Conservation (phyloP, 2,797 vertebrate genomes). For the Pseudochromis fuscus region DNA sequence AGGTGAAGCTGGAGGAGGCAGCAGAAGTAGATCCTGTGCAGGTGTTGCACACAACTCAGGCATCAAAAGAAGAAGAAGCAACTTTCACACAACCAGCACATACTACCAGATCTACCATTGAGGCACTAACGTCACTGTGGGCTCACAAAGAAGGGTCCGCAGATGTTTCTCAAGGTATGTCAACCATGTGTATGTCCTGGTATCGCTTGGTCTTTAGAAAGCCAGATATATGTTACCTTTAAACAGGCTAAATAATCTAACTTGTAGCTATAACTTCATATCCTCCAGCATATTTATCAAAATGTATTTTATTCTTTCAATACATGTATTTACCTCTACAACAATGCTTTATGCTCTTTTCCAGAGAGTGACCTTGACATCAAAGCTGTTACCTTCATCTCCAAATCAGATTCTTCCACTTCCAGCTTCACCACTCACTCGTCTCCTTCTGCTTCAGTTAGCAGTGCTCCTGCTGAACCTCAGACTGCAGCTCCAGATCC, state of each 20-base stretch:
- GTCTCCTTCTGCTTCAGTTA: slow-evolving; percentile 23
- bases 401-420: slow-evolving; percentile 43
- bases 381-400: slow-evolving; percentile 10
- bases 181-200: too few relatives aligned
- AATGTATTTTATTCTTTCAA: background rate
- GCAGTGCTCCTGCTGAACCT: slow-evolving; percentile 22
- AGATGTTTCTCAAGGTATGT: slow-evolving; percentile 75
- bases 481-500: slow-evolving; percentile 25
- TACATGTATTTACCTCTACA: background rate
- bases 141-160: slow-evolving; percentile 69
- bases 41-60: slow-evolving; percentile 48
- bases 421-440: slow-evolving; percentile 19
- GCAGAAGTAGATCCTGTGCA: slow-evolving; percentile 23
- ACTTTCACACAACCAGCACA: slow-evolving; percentile 38
- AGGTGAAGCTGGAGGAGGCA: slow-evolving; percentile 47
- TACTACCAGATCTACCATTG: slow-evolving; percentile 37
- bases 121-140: slow-evolving; percentile 48
- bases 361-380: slow-evolving; percentile 60
- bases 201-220: too few relatives aligned
- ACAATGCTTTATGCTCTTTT: slow-evolving; percentile 42
- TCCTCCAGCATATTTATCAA: background rate
- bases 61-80: slow-evolving; percentile 49
- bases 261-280: background rate
- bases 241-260: too few relatives aligned
- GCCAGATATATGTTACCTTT: too few relatives aligned